Evolutionary conservation across 2,797 vertebrate species (phyloP).

Genomic region (Thaleichthys pacificus): DNA sequence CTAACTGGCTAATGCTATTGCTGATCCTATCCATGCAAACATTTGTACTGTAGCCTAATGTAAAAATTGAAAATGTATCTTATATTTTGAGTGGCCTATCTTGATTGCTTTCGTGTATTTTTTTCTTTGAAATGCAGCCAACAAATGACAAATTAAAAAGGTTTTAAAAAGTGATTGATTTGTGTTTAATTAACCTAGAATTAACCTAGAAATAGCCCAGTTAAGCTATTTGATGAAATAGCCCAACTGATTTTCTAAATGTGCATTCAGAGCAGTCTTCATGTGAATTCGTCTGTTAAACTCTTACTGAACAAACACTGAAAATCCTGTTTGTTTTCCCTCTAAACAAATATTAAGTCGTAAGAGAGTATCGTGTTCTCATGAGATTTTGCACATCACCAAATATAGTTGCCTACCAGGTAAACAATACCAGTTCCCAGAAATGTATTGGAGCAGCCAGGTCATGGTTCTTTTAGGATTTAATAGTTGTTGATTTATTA

Average conservation of each 20-base stretch:
- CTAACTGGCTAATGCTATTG: not conserved
- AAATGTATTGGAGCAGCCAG: constrained; percentile 1
- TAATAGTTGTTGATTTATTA: not conserved
- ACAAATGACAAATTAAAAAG: not conserved
- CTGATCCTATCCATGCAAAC: not conserved
- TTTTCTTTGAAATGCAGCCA: not conserved
- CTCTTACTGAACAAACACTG: constrained; percentile 36
- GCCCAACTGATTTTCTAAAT: constrained; percentile 1
- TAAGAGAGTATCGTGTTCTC: constrained; percentile 30
- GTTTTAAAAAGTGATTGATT: not conserved
- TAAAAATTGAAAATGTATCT: not conserved
- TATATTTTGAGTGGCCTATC: not conserved
- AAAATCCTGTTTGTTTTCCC: constrained; percentile 35
- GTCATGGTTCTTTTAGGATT: not conserved
- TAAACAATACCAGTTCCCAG: constrained; percentile 22
- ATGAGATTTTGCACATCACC: constrained; percentile 11
- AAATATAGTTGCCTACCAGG: constrained; percentile 25
- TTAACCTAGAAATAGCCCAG: not conserved
- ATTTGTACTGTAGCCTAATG: not conserved
- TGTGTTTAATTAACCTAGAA: not conserved
- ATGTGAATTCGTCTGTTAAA: constrained; percentile 8
- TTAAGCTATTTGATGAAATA: not conserved
- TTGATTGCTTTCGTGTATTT: not conserved
- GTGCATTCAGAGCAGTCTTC: not conserved
- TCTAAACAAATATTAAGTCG: constrained; percentile 41